phyloP scores from a whole-genome alignment of 2,797 vertebrate species.

The Harpagifer antarcticus region DNA sequence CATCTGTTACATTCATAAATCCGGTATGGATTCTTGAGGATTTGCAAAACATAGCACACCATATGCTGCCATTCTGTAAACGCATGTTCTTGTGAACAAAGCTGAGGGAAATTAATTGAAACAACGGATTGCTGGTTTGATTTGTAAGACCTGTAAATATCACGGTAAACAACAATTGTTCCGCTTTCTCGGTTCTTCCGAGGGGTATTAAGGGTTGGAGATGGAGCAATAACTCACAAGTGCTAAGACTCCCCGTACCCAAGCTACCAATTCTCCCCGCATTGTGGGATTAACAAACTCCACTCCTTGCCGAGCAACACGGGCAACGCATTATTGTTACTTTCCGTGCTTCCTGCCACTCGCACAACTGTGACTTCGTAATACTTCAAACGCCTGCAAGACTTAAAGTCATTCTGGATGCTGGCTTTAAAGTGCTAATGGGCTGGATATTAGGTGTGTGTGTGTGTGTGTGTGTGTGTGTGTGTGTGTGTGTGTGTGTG shows the following conservation, averaged over 20 bases:
- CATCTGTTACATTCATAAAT: constrained; percentile 78
- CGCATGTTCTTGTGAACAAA: constrained; percentile 47
- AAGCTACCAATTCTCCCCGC: constrained; percentile 33
- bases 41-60: constrained; percentile 72
- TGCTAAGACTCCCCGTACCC: constrained; percentile 41
- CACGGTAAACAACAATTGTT: constrained; percentile 60
- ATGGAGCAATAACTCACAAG: constrained; percentile 47
- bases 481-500: constrained; percentile 25
- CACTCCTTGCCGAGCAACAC: constrained; percentile 25
- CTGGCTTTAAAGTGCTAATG: constrained; percentile 72
- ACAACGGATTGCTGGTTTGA: constrained; percentile 45
- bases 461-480: constrained; percentile 29
- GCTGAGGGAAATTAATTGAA: constrained; percentile 75
- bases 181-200: constrained; percentile 54
- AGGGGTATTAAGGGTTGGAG: constrained; percentile 54
- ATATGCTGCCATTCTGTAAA: constrained; percentile 72
- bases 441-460: constrained; percentile 60
- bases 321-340: constrained; percentile 48
- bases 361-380: constrained; percentile 34
- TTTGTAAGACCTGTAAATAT: constrained; percentile 74
- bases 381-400: constrained; percentile 57
- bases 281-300: constrained; percentile 60
- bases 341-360: constrained; percentile 37
- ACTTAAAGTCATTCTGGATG: constrained; percentile 57
- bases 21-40: constrained; percentile 77